These are phyloP conservation scores for Romanogobio albipinnatus DNA, from an alignment of 2,113 vertebrate genomes.

Conservation along the genomic window DNA sequence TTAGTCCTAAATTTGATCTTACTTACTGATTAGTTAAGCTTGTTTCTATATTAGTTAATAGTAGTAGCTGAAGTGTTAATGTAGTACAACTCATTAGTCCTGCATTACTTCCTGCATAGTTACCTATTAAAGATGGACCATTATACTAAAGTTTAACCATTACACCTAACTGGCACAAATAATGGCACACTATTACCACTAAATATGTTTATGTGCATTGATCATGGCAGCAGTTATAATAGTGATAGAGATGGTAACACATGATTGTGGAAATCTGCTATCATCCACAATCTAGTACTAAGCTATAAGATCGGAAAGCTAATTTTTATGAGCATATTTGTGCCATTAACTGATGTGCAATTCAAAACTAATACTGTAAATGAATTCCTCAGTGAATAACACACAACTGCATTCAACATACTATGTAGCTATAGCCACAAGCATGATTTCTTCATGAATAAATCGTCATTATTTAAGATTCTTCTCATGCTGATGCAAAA, in stretches of 20 bases:
- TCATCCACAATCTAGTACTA: neutral
- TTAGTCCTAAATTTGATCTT: no score
- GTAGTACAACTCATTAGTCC: no score
- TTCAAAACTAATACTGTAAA: no score
- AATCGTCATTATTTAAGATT: neutral
- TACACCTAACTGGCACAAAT: neutral
- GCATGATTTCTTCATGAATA: constrained; percentile 21
- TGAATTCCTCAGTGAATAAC: neutral
- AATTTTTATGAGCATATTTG: neutral
- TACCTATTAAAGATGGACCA: no score
- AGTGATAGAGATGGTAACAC: neutral
- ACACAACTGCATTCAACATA: neutral
- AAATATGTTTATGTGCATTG: neutral
- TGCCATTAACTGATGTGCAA: neutral
- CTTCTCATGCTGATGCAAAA: constrained; percentile 20
- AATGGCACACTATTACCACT: neutral
- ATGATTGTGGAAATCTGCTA: neutral
- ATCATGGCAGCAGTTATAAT: neutral
- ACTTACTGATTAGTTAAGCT: no score
- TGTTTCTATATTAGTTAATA: no score
- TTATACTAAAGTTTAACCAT: neutral
- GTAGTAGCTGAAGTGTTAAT: no score
- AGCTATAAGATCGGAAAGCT: neutral
- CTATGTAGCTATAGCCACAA: no score
- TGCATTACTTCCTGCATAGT: no score